Conservation (phyloP, 2,113 vertebrate genomes). For the Pseudopipra pipra region DNA sequence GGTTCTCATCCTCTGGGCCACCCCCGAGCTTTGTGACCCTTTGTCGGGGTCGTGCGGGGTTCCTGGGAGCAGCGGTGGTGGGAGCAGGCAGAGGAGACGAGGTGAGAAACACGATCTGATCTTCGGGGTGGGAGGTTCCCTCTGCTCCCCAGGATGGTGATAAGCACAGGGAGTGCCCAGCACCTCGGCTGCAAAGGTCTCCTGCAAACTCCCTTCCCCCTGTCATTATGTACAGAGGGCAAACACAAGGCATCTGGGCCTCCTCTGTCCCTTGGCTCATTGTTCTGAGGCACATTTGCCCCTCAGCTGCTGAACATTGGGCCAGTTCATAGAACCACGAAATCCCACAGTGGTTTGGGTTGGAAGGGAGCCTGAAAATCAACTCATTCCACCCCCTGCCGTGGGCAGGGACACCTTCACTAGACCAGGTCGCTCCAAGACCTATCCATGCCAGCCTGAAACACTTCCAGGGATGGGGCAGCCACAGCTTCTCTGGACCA, state of each 20-base stretch:
- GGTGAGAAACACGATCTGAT: accelerated
- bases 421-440: not conserved
- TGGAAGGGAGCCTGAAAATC: not conserved
- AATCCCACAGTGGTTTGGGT: not conserved
- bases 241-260: not conserved
- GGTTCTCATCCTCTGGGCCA: not conserved
- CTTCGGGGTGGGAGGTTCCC: not conserved
- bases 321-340: accelerated
- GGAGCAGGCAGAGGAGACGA: not conserved
- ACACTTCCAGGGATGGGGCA: not conserved
- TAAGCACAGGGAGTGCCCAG: not conserved
- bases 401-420: not conserved
- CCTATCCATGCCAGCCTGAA: not conserved
- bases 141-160: not conserved
- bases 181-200: not conserved
- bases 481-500: not conserved
- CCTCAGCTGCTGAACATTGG: not conserved
- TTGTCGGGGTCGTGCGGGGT: not conserved
- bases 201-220: not conserved
- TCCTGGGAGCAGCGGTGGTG: not conserved
- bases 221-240: accelerated
- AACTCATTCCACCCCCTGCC: not conserved
- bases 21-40: not conserved
- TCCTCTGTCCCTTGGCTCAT: not conserved
- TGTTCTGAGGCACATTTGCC: not conserved